Percentiles rank a stretch among this genome's conserved stretches.
Conservation (phyloP, 2,888 invertebrate species). For the Drosophila niveifrons region DNA sequence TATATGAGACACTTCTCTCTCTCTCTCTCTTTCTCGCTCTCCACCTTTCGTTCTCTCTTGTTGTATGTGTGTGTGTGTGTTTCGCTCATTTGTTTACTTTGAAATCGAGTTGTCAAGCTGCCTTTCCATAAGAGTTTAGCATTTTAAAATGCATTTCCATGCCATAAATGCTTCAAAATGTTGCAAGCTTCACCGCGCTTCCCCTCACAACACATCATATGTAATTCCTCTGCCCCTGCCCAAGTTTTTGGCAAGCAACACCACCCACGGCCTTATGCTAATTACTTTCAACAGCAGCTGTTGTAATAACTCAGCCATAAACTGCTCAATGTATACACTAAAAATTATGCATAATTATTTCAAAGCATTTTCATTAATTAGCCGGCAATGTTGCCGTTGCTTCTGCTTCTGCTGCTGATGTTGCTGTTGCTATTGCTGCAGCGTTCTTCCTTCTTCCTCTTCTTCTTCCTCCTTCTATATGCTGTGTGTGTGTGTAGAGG, state of each 20-base stretch:
- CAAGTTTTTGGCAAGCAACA: too few species aligned
- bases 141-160: conserved; percentile 57
- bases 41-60: not conserved
- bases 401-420: conserved; percentile 35
- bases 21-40: conserved; percentile 4
- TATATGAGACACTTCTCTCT: conserved; percentile 14
- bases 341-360: conserved; percentile 84
- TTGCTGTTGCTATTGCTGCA: conserved; percentile 14
- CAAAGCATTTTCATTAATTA: conserved; percentile 83
- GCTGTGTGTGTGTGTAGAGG: conserved; percentile 7
- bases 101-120: conserved; percentile 74
- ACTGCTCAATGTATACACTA: conserved; percentile 82
- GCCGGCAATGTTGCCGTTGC: conserved; percentile 48
- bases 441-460: not conserved
- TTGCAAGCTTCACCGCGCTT: conserved; percentile 7
- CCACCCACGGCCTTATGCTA: conserved; percentile 65
- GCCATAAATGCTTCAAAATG: conserved; percentile 42
- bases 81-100: conserved; percentile 75
- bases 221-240: not conserved
- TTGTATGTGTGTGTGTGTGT: conserved; percentile 30
- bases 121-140: conserved; percentile 39
- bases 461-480: conserved; percentile 2
- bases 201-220: conserved; percentile 4
- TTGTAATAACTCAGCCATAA: conserved; percentile 79
- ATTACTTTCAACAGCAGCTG: conserved; percentile 75